Evolutionary conservation across 2,888 invertebrate genomes (phyloP).

Genomic region (Acleris sparsana): DNA sequence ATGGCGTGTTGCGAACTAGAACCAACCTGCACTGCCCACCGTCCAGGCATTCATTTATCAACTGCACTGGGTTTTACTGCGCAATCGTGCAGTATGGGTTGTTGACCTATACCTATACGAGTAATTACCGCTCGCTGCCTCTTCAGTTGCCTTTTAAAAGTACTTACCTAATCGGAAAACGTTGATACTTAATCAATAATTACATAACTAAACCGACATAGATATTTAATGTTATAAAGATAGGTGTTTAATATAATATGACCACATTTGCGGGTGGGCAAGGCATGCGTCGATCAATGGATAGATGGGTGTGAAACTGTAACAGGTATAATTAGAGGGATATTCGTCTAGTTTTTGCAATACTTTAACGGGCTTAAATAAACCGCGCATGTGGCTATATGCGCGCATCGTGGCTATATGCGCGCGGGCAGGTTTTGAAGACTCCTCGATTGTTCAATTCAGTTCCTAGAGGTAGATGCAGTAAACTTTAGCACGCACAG

Average conservation of each 20-base stretch:
- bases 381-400: background rate
- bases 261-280: no score
- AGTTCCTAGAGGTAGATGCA: background rate
- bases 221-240: no score
- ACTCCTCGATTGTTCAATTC: slow-evolving; percentile 2
- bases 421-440: slow-evolving; percentile 13
- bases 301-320: no score
- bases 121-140: slow-evolving; percentile 3
- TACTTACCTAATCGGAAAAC: no score
- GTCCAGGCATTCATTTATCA: slow-evolving; percentile 20
- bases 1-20: slow-evolving; percentile 27
- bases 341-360: background rate
- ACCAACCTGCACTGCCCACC: slow-evolving; percentile 26
- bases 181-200: no score
- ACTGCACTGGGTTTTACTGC: slow-evolving; percentile 6
- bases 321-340: no score
- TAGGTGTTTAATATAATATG: no score
- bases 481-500: slow-evolving; percentile 20
- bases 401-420: background rate
- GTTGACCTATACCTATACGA: slow-evolving; percentile 20
- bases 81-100: slow-evolving; percentile 26
- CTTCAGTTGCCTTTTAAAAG: background rate
- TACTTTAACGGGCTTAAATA: background rate
- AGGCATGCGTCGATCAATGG: no score
- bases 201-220: no score